Conservation (phyloP, 2,888 invertebrate species). For the Camptogramma bilineatum region DNA sequence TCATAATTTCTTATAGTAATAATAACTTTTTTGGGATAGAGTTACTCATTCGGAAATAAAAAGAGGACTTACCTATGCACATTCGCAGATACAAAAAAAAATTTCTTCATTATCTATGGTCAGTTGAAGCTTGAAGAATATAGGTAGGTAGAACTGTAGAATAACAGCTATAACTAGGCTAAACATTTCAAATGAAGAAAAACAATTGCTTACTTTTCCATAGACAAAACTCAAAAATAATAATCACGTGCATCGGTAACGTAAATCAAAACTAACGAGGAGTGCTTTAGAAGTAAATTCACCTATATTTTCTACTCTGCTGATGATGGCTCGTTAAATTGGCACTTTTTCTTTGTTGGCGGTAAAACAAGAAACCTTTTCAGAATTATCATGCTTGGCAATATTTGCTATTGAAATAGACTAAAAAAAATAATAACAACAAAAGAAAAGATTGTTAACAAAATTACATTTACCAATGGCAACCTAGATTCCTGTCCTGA, state of each 20-base stretch:
- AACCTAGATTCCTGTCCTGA: too few relatives aligned
- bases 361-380: neutral
- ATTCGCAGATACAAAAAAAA: neutral
- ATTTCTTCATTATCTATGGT: neutral
- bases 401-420: too few relatives aligned
- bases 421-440: neutral
- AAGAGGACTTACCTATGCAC: neutral
- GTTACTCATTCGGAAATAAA: too few relatives aligned
- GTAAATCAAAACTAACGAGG: conserved; percentile 38
- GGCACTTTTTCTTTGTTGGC: neutral
- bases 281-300: neutral
- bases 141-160: neutral
- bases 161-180: neutral
- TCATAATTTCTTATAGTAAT: too few relatives aligned
- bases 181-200: neutral
- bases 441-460: too few relatives aligned
- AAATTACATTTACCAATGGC: too few relatives aligned
- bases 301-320: conserved; percentile 2
- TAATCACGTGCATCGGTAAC: conserved; percentile 36
- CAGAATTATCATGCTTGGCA: neutral
- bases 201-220: neutral
- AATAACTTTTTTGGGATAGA: too few relatives aligned
- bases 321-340: conserved; percentile 4
- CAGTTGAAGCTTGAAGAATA: neutral
- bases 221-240: conserved; percentile 33